phyloP scores from a whole-genome alignment of 2,113 vertebrate species.

The Montifringilla adamsi region DNA sequence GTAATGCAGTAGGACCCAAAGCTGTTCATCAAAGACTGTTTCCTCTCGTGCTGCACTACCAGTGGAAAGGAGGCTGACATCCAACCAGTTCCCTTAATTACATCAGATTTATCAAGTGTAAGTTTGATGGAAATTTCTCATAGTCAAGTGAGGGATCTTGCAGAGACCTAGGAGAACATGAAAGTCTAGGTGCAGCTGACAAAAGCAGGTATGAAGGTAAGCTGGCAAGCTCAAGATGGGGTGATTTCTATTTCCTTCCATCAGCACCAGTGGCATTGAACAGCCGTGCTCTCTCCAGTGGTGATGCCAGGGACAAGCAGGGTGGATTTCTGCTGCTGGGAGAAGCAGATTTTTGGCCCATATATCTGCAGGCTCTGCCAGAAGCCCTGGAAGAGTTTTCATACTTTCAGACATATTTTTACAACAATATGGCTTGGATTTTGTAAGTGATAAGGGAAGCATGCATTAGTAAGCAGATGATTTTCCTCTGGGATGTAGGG shows the following conservation, averaged over 20 bases:
- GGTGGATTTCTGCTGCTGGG: background rate
- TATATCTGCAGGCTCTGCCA: background rate
- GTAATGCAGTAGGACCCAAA: background rate
- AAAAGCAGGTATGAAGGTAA: background rate
- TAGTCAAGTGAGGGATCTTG: background rate
- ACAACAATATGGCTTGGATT: background rate
- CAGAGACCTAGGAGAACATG: background rate
- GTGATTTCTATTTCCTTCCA: background rate
- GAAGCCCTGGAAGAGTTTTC: background rate
- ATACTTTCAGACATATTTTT: background rate
- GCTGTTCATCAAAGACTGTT: background rate
- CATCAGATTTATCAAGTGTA: background rate
- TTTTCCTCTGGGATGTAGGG: background rate
- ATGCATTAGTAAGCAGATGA: accelerated
- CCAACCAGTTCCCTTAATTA: background rate
- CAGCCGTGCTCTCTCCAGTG: accelerated
- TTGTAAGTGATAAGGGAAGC: background rate
- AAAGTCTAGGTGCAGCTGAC: background rate
- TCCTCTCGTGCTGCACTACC: accelerated
- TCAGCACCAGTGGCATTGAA: accelerated
- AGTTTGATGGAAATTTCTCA: background rate
- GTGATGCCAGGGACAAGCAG: background rate
- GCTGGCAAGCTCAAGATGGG: background rate
- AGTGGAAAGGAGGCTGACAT: background rate
- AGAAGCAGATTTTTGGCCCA: background rate